Evolutionary conservation across 2,888 invertebrate genomes (phyloP), one percentile per base, ranked within the genome.

Genomic region (Listrodromus nycthemerus): DNA sequence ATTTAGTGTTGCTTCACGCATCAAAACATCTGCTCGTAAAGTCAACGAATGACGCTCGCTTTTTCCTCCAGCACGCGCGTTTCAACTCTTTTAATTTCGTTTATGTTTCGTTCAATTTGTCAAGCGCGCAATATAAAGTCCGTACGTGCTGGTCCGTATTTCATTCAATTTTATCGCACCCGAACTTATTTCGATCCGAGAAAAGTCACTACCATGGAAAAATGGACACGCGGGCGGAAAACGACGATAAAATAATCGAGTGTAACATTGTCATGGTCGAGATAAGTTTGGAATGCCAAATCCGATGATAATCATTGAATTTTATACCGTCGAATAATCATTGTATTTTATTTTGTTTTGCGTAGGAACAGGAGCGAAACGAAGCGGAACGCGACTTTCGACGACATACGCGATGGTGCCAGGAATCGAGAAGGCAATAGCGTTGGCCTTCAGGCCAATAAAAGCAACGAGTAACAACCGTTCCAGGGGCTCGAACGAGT

Each of bases 381-480:
- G 50, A 37, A 80, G 66, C 58, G 61, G 65, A 27, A n/a, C 33
- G 45, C 66, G 58, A 65, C 61, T 77, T 70, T 27, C 77, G 77
- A 74, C 74, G 71, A 52, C 30, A 41, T 48, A 48, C 16, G 52
- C 65, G 52, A 78, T 37, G 21, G 80, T 65, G 69, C 67, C 67
- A 19, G 37, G 61, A 27, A 82, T 70, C 75, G 75, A 81, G 70
- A 75, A 79, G 74, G 78, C 84, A 70, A 81, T 45, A 33, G 69
- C 77, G 78, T 81, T 84, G 84, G 78, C 84, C 84, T 84, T 84
- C 81, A 84, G 70, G 58, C 74, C 81, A 84, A 84, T 81, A 84
- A 84, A 84, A 81, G 78, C 81, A 79, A 79, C 84, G 84, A 81
- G 81, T 77, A 61, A 55, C 70, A 78, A 84, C 78, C 58, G 74